A percentile compares a stretch with the other conserved stretches of the same genome.
These are phyloP conservation scores for Pyrgus malvae DNA, from an alignment of 2,888 invertebrate species.

Conservation along the genomic window DNA sequence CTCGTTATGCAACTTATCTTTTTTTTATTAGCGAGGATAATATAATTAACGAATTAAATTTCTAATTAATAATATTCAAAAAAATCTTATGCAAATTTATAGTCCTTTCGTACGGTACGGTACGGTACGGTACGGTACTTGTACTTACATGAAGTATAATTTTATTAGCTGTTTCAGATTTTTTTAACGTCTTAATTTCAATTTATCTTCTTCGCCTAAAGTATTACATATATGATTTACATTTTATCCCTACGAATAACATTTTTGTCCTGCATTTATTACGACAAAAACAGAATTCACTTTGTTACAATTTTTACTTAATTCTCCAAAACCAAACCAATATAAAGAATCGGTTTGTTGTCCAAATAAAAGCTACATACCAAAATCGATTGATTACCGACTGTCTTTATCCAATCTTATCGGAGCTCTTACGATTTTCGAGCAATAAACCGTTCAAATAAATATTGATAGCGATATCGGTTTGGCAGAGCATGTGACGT, in stretches of 20 bases:
- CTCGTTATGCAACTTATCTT: conserved; percentile 66
- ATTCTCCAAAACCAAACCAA: no score
- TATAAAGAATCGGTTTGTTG: no score
- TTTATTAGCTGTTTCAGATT: no score
- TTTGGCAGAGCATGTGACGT: conserved; percentile 36
- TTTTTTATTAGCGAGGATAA: conserved; percentile 32
- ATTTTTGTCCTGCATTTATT: no score
- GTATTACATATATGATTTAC: no score
- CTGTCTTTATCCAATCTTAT: conserved; percentile 16
- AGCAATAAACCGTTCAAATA: conserved; percentile 32
- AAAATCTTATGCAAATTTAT: background rate
- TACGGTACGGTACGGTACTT: no score
- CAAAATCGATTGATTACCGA: conserved; percentile 13
- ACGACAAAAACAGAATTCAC: no score
- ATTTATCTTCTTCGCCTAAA: no score
- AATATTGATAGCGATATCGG: conserved; percentile 34
- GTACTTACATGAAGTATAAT: no score
- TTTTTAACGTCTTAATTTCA: no score
- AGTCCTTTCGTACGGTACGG: background rate
- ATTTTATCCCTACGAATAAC: no score
- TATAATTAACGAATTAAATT: conserved; percentile 40
- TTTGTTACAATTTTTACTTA: no score
- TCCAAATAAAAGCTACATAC: background rate
- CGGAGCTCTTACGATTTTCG: conserved; percentile 17
- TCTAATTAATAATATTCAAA: conserved; percentile 27